Percentiles rank a stretch among this genome's conserved stretches.
phyloP scores from a whole-genome alignment of 2,113 vertebrate species.

The Epinephelus moara region DNA sequence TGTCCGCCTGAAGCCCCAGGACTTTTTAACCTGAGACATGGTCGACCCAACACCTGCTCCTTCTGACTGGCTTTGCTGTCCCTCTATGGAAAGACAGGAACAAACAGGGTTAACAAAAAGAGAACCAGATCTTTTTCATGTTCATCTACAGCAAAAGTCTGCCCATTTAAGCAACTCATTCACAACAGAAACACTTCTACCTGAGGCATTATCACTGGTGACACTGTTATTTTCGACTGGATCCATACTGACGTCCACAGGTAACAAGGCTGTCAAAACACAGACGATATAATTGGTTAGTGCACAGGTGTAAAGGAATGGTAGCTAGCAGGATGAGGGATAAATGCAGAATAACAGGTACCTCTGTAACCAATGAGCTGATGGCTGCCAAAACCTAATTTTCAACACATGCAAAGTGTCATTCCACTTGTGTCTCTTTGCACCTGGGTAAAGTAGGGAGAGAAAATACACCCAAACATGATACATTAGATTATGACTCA shows the following conservation, averaged over 20 bases:
- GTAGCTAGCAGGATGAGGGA: neutral
- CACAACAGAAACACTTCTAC: slow-evolving; percentile 27
- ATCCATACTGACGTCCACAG: slow-evolving; percentile 77
- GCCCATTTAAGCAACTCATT: neutral
- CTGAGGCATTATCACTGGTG: slow-evolving; percentile 49
- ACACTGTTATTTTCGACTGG: slow-evolving; percentile 38
- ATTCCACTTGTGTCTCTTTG: slow-evolving; percentile 9
- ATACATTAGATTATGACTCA: neutral
- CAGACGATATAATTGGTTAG: slow-evolving; percentile 32
- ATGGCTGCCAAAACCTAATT: neutral
- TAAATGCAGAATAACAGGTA: neutral
- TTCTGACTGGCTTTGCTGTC: slow-evolving; percentile 72
- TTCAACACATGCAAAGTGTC: slow-evolving; percentile 17
- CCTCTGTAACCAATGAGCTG: slow-evolving; percentile 1
- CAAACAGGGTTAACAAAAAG: slow-evolving; percentile 12
- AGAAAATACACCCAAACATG: slow-evolving; percentile 13
- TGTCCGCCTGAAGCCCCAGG: slow-evolving; percentile 95
- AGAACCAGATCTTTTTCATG: neutral
- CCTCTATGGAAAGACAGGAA: slow-evolving; percentile 63
- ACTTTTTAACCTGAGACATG: slow-evolving; percentile 90
- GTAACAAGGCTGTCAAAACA: slow-evolving; percentile 48
- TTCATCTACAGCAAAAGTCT: neutral
- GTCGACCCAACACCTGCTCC: slow-evolving; percentile 83
- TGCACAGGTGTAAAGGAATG: neutral
- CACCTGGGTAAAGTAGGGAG: neutral